phyloP scores from a whole-genome alignment of 1,140 invertebrate genomes.

The Musca vetustissima region DNA sequence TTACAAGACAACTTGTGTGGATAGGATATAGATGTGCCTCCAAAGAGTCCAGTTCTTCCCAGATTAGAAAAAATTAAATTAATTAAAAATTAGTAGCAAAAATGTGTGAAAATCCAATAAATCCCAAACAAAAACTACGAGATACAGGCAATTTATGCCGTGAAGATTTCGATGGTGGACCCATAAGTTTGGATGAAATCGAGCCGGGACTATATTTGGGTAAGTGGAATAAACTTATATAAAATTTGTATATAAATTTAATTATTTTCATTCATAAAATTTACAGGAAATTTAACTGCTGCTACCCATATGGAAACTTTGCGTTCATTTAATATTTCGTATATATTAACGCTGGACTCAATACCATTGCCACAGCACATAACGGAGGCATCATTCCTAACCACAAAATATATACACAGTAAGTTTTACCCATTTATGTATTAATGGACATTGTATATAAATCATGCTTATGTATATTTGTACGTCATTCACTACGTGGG shows the following conservation, averaged over 20 bases:
- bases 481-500: background rate
- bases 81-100: no score
- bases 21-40: no score
- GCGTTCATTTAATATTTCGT: constrained; percentile 67
- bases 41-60: no score
- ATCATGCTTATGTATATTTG: background rate
- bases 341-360: constrained; percentile 80
- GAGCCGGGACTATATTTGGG: constrained; percentile 72
- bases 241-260: background rate
- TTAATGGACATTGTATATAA: background rate
- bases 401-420: constrained; percentile 75
- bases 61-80: no score
- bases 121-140: constrained; percentile 26
- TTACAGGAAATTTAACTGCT: constrained; percentile 74
- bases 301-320: constrained; percentile 72
- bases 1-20: no score
- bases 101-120: background rate
- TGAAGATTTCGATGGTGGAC: constrained; percentile 64
- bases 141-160: constrained; percentile 39
- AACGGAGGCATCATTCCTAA: constrained; percentile 65
- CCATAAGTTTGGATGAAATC: constrained; percentile 68
- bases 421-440: constrained; percentile 36
- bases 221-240: constrained; percentile 37
- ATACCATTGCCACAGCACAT: constrained; percentile 77
- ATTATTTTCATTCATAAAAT: background rate